Evolutionary conservation across 2,113 vertebrate genomes (phyloP), one percentile per base, ranked within the genome.

Genomic region (Opisthocomus hoazin): DNA sequence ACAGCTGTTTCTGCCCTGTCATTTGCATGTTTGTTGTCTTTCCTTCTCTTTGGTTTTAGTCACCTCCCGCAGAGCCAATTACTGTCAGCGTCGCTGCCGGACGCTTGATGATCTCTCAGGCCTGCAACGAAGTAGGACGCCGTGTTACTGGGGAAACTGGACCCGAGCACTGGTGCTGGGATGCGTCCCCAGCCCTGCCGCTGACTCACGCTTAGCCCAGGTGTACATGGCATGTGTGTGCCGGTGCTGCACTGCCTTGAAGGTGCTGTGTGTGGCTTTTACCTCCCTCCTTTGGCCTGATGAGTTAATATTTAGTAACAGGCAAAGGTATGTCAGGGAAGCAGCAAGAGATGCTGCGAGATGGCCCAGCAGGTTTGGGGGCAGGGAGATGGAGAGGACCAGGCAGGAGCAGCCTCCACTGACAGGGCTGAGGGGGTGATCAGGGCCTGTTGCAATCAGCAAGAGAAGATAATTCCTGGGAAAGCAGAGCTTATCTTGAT

Each of bases 201-300:
- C 51, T 89, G 71, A 89, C 41, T 95, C 92, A 75, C 2, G 2
- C 6, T 15, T 15, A 77, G 56, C 63, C 30, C 60, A 68, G 68
- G 12, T 0, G 1, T 45, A 41, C 1, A 5, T 0, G 3, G 48
- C 73, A 81, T 2, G 1, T 73, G n/a, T 1, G 1, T 45, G n/a
- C 53, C 60, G 34, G 27, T 34, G 17, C 57, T 19, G 3, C 3
- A 1, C 56, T 86, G 37, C 65, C 54, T 91, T 70, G 60, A 36
- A 64, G 39, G 29, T 58, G 43, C 48, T 63, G 29, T 65, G 50
- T 34, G 65, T 82, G 93, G 58, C 27, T 91, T 95, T 90, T 58
- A 12, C 27, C 32, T 75, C 34, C 14, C 18, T 68, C 80, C 74
- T 93, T 50, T 71, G 24, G 82, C 5, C 32, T 50, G 53, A 32